Conservation (phyloP, 2,888 invertebrate genomes). For the Eurois occulta region DNA sequence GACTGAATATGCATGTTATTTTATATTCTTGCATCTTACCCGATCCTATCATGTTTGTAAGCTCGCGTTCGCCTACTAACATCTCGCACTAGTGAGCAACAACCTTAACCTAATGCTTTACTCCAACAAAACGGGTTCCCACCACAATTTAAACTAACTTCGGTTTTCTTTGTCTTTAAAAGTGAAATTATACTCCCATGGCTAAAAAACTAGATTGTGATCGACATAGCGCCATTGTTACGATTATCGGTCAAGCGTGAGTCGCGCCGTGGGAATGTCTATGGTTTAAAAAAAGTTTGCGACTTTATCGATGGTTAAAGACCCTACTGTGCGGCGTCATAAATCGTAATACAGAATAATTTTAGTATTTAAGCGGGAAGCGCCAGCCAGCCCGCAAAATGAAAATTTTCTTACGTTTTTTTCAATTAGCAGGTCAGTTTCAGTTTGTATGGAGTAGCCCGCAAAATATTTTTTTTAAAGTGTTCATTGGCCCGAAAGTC, state of each 20-base stretch:
- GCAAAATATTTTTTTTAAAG: too few species aligned
- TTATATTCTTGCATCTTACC: not conserved
- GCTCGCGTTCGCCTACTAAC: not conserved
- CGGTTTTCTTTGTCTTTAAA: slow-evolving; percentile 65
- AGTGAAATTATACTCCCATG: slow-evolving; percentile 73
- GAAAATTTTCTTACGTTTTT: too few species aligned
- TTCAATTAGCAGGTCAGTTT: too few species aligned
- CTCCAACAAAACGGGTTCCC: slow-evolving; percentile 56
- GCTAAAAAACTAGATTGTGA: slow-evolving; percentile 68
- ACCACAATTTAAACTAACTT: slow-evolving; percentile 58
- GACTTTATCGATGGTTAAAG: slow-evolving; percentile 53
- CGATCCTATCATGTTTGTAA: not conserved
- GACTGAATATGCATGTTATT: too few species aligned
- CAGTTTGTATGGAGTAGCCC: too few species aligned
- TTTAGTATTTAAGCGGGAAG: not conserved
- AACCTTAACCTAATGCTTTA: slow-evolving; percentile 39
- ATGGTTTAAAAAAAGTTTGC: slow-evolving; percentile 44
- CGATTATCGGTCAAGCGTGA: slow-evolving; percentile 66
- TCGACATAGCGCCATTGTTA: slow-evolving; percentile 65
- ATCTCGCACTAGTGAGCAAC: slow-evolving; percentile 4
- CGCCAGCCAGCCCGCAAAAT: too few species aligned
- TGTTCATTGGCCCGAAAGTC: not conserved
- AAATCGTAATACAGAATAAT: not conserved
- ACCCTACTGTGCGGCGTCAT: slow-evolving; percentile 22
- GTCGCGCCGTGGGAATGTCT: slow-evolving; percentile 59